phyloP scores from a whole-genome alignment of 2,113 vertebrate genomes.

The Prolemur simus region DNA sequence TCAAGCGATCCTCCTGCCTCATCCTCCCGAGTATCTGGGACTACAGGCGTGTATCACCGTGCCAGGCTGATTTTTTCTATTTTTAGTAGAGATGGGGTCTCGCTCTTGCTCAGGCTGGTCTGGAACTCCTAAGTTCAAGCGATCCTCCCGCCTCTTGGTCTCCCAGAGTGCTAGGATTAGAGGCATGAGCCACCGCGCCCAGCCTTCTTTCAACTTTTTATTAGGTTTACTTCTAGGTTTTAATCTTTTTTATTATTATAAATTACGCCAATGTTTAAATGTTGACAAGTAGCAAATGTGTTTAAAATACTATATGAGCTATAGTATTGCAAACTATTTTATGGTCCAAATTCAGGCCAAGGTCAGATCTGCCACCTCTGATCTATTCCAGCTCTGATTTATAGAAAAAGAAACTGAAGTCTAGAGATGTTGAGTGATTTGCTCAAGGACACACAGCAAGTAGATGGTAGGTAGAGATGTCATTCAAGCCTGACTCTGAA shows the following conservation, averaged over 20 bases:
- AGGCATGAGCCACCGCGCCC: no score
- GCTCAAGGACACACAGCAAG: background rate
- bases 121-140: no score
- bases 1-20: no score
- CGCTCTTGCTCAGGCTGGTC: no score
- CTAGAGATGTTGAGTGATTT: background rate
- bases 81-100: no score
- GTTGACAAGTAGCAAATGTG: background rate
- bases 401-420: background rate
- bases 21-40: no score
- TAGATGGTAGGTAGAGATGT: background rate
- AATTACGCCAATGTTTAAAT: background rate
- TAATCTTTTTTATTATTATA: background rate
- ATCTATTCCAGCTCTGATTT: background rate
- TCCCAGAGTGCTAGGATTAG: no score
- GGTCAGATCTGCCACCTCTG: background rate
- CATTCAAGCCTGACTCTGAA: background rate
- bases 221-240: background rate
- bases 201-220: no score
- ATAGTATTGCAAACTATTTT: background rate
- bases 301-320: background rate
- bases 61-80: no score
- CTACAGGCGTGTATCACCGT: no score
- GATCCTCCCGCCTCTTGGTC: accelerated
- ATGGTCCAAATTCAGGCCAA: background rate